These are phyloP conservation scores for Thyatira batis DNA, from an alignment of 2,888 invertebrate genomes.

Conservation along the genomic window DNA sequence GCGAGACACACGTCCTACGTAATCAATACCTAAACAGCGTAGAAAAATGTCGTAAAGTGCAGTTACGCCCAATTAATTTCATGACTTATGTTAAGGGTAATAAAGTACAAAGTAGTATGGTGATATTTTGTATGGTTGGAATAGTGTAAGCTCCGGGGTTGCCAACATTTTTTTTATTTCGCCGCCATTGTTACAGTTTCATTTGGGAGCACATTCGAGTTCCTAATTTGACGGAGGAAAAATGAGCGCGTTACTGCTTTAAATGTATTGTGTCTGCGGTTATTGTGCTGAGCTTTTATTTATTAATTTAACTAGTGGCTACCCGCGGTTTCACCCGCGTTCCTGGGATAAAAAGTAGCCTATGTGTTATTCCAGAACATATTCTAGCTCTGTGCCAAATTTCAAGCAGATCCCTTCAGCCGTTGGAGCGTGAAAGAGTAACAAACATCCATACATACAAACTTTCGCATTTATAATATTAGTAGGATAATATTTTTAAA, in stretches of 20 bases:
- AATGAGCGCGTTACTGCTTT: neutral
- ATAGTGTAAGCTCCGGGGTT: neutral
- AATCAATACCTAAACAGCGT: conserved; percentile 22
- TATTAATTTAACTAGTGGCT: too few species aligned
- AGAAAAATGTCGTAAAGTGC: conserved; percentile 17
- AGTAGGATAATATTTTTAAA: too few species aligned
- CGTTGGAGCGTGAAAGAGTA: too few species aligned
- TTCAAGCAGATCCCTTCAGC: too few species aligned
- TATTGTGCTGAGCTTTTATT: too few species aligned
- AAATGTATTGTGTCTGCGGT: neutral
- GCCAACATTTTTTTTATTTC: conserved; percentile 4
- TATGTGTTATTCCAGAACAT: too few species aligned
- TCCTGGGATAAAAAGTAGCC: too few species aligned
- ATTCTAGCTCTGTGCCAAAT: too few species aligned
- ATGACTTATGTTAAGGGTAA: conserved; percentile 10
- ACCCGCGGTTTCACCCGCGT: too few species aligned
- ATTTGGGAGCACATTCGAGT: neutral
- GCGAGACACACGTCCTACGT: conserved; percentile 12
- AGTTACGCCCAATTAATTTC: conserved; percentile 11
- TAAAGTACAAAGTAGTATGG: conserved; percentile 15
- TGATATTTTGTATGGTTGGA: neutral
- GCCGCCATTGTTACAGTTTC: neutral
- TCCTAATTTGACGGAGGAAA: neutral
- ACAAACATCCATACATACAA: too few species aligned
- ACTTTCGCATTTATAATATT: too few species aligned